Percentiles rank a stretch among this genome's conserved stretches.
Evolutionary conservation across 1,140 invertebrate genomes (phyloP).

Genomic region (Campoletis sonorensis): DNA sequence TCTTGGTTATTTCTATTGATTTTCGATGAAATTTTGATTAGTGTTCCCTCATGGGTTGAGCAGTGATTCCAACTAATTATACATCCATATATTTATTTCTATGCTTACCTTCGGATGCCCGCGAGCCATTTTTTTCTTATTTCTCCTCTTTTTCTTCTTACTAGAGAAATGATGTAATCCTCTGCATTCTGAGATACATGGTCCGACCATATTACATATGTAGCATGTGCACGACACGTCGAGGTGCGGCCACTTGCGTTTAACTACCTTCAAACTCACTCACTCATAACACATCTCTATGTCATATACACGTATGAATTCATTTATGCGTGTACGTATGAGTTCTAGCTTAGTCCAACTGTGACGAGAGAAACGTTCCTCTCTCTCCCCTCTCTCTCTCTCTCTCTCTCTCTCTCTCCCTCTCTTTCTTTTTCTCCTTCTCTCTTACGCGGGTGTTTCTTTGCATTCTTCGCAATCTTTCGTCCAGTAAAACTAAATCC

Average conservation of each 20-base stretch:
- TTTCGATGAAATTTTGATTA: too few species aligned
- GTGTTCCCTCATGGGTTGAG: too few species aligned
- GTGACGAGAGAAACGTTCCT: constrained; percentile 48
- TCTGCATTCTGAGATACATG: not conserved
- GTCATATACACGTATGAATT: not conserved
- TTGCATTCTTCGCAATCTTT: constrained; percentile 54
- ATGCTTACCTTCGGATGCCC: not conserved
- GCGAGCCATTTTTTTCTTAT: not conserved
- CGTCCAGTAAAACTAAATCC: constrained; percentile 44
- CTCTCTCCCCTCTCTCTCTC: too few species aligned
- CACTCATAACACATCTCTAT: not conserved
- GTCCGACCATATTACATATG: not conserved
- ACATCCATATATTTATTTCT: too few species aligned
- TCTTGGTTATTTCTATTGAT: too few species aligned
- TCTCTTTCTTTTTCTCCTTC: not conserved
- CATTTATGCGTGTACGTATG: not conserved
- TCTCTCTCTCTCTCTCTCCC: too few species aligned
- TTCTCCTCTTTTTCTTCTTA: not conserved
- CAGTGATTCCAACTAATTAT: too few species aligned
- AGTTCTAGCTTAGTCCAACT: not conserved
- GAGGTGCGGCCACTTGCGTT: constrained; percentile 27
- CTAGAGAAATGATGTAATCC: constrained; percentile 34
- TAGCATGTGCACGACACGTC: constrained; percentile 5
- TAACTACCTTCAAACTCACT: not conserved
- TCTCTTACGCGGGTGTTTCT: constrained; percentile 19